A percentile compares a stretch with the other conserved stretches of the same genome.
phyloP scores from a whole-genome alignment of 2,797 vertebrate genomes.

The Orientallactaga sibirica region DNA sequence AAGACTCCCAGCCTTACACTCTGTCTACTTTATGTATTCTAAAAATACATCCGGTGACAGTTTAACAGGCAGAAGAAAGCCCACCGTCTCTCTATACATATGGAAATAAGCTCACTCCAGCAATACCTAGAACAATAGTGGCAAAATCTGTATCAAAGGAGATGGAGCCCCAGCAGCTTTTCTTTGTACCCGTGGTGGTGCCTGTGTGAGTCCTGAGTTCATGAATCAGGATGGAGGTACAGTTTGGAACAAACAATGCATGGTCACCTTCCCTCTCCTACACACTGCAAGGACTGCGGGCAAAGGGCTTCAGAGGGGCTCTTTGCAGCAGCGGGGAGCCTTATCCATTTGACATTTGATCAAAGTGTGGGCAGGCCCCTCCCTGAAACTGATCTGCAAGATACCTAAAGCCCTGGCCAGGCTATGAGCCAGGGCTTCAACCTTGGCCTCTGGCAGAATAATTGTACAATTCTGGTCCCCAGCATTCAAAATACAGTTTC shows the following conservation, averaged over 20 bases:
- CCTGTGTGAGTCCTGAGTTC: background rate
- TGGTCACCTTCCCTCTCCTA: background rate
- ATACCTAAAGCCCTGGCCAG: conserved; percentile 18
- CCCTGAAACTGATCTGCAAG: conserved; percentile 64
- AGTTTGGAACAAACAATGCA: background rate
- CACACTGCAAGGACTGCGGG: background rate
- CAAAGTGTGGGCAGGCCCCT: background rate
- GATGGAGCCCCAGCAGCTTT: conserved; percentile 5
- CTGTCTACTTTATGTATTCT: conserved; percentile 64
- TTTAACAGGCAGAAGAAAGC: conserved; percentile 68
- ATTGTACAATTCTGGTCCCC: conserved; percentile 40
- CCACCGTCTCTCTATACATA: conserved; percentile 63
- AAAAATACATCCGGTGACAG: conserved; percentile 78
- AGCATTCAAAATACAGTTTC: background rate
- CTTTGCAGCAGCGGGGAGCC: background rate
- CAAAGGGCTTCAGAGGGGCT: background rate
- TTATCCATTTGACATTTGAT: background rate
- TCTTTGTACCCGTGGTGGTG: background rate
- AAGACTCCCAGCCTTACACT: conserved; percentile 47
- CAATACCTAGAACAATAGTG: conserved; percentile 50
- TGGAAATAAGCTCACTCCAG: conserved; percentile 80
- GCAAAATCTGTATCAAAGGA: conserved; percentile 73
- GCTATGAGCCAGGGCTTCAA: background rate
- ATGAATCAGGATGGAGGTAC: background rate
- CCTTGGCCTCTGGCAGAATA: conserved; percentile 58